Conservation (phyloP, 2,797 vertebrate genomes). For the Taeniopygia guttata region DNA sequence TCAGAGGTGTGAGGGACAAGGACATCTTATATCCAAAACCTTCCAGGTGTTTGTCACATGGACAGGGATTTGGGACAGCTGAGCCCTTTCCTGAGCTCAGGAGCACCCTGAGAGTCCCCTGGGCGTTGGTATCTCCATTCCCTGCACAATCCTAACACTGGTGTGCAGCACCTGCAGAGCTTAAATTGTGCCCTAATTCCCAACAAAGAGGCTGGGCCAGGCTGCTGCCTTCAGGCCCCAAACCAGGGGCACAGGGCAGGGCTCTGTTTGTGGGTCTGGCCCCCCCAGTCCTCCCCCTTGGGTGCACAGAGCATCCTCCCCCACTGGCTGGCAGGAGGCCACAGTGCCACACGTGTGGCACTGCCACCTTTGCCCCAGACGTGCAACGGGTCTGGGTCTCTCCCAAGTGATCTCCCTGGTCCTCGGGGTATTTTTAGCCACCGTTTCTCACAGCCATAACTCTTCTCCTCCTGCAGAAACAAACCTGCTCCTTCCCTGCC, state of each 20-base stretch:
- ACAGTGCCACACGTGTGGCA: accelerated
- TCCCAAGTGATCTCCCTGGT: accelerated
- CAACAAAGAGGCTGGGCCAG: not conserved
- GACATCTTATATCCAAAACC: accelerated
- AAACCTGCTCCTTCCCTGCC: conserved; percentile 27
- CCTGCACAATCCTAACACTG: accelerated
- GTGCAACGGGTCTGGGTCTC: accelerated
- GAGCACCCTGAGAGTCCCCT: not conserved
- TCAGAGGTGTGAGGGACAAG: accelerated
- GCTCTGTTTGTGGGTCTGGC: accelerated
- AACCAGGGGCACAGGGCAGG: not conserved
- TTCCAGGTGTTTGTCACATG: accelerated
- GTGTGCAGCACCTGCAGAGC: not conserved
- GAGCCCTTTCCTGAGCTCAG: not conserved
- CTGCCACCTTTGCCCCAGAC: not conserved
- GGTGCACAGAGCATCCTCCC: accelerated
- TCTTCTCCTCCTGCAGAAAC: conserved; percentile 5
- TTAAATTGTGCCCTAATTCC: accelerated
- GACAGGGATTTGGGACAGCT: accelerated
- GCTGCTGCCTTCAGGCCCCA: accelerated
- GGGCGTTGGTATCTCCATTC: accelerated
- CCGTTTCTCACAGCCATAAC: not conserved
- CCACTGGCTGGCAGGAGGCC: not conserved
- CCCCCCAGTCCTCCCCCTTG: accelerated
- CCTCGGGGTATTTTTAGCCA: not conserved